Conservation (phyloP, 2,888 invertebrate genomes). For the Lepidochitona cinerea region DNA sequence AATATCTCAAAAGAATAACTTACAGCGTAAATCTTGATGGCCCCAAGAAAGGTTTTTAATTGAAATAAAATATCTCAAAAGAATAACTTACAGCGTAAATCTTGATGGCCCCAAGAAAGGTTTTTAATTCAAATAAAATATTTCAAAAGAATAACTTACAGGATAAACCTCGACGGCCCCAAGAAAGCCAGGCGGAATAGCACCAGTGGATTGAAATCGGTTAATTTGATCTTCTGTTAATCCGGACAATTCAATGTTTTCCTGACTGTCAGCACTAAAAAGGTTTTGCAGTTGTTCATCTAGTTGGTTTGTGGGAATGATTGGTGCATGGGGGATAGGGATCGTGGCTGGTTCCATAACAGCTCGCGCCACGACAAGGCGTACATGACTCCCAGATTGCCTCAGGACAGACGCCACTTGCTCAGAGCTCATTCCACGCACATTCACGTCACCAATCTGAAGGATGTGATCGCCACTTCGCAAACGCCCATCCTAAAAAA, state of each 20-base stretch:
- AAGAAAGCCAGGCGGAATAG: constrained; percentile 1
- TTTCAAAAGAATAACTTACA: constrained; percentile 45
- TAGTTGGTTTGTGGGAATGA: constrained; percentile 90
- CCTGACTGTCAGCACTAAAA: constrained; percentile 2
- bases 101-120: too few relatives aligned
- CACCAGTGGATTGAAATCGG: background rate
- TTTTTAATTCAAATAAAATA: too few relatives aligned
- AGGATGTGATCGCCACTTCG: constrained; percentile 98
- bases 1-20: too few relatives aligned
- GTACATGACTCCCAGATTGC: constrained; percentile 94
- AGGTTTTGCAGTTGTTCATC: constrained; percentile 82
- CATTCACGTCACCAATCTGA: constrained; percentile 88
- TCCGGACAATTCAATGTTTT: background rate
- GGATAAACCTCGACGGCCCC: constrained; percentile 50
- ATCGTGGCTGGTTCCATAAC: constrained; percentile 55
- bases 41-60: too few relatives aligned
- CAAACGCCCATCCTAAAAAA: constrained; percentile 87
- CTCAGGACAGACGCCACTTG: constrained; percentile 93
- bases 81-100: too few relatives aligned
- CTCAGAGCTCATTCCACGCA: constrained; percentile 97
- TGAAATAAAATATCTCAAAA: too few relatives aligned
- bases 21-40: too few relatives aligned
- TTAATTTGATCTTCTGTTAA: constrained; percentile 5
- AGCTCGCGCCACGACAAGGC: constrained; percentile 90
- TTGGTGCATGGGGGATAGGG: constrained; percentile 79